A percentile compares a stretch with the other conserved stretches of the same genome.
phyloP scores from a whole-genome alignment of 2,888 invertebrate species.

The Machimus rusticus region DNA sequence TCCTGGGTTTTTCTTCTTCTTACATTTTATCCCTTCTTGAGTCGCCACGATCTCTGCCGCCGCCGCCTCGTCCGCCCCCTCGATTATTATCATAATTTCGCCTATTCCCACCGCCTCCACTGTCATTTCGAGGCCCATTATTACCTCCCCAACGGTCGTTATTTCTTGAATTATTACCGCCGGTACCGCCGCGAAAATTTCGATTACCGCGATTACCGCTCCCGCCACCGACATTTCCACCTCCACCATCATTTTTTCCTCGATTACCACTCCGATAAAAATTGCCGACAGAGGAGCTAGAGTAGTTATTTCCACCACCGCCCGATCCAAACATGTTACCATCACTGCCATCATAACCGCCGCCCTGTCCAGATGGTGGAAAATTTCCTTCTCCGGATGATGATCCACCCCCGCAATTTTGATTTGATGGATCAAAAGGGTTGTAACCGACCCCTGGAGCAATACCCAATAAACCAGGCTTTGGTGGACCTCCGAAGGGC shows the following conservation, averaged over 20 bases:
- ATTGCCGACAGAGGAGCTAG: conserved; percentile 59
- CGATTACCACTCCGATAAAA: conserved; percentile 43
- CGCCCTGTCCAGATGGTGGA: conserved; percentile 60
- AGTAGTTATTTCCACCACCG: conserved; percentile 54
- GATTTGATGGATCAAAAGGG: conserved; percentile 61
- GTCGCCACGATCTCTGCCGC: neutral
- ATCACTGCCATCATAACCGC: conserved; percentile 50
- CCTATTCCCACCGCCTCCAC: neutral
- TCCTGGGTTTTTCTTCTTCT: neutral
- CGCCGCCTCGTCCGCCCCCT: neutral
- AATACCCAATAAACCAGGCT: conserved; percentile 68
- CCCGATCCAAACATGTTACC: conserved; percentile 59
- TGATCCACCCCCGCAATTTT: conserved; percentile 56
- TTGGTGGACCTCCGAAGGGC: conserved; percentile 54
- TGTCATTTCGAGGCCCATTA: neutral
- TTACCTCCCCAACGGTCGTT: neutral
- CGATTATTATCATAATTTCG: neutral
- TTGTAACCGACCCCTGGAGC: conserved; percentile 63
- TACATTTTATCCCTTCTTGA: conserved; percentile 13
- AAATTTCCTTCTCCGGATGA: conserved; percentile 54
- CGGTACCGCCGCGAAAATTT: conserved; percentile 39
- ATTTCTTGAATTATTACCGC: conserved; percentile 41
- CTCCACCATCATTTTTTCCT: conserved; percentile 32
- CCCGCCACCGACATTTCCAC: conserved; percentile 14
- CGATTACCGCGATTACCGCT: conserved; percentile 21